Evolutionary conservation across 2,888 invertebrate species (phyloP), one percentile per base, ranked within the genome.

Genomic region (Bellardia bayeri): DNA sequence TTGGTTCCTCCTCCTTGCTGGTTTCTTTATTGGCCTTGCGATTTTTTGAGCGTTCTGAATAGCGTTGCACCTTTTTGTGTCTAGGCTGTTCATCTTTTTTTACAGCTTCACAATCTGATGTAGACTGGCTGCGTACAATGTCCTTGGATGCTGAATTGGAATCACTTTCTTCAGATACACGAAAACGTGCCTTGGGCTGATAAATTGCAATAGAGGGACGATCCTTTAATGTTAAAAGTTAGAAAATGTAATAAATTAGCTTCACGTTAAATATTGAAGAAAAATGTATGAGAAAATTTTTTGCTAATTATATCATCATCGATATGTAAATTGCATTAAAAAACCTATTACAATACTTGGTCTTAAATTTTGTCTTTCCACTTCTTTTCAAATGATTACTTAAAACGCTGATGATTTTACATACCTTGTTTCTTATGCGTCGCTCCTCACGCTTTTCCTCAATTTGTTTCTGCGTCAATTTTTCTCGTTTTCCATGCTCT

Each of bases 171-270:
- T 92, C 93, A 0, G 91, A 90, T 3, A 89, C 85, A 49, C 90
- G 91, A 1, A 90, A 63, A 49, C 93, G 90, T 2, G 91, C 90
- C 88, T 93, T 98, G 0, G 98, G 98, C 90, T 98, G 96, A 93
- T 98, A 98, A 89, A 98, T 97, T 86, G 97, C 97, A 92, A 98
- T 96, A 63, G 98, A 97, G 37, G 98, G 98, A 61, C 98, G 96
- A 94, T 98, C 98, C 96, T 97, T 90, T 91, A 89, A 80, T 51
- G 8, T 49, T 0, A 66, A 23, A 23, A 23, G 23, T 23, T 23
- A 6, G 37, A 5, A 37, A 37, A 5, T 5, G 37, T 37, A 4
- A 37, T 37, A 5, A 37, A 37, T 37, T 5, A 37, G 23, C 23
- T 23, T 23, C 23, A 1, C 23, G 23, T 33, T 33, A 33, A 33